A percentile compares a stretch with the other conserved stretches of the same genome.
These are phyloP conservation scores for Diacarnus erythraeanus DNA, from an alignment of 37 sponge, comb jelly and placozoan genomes.

Conservation along the genomic window DNA sequence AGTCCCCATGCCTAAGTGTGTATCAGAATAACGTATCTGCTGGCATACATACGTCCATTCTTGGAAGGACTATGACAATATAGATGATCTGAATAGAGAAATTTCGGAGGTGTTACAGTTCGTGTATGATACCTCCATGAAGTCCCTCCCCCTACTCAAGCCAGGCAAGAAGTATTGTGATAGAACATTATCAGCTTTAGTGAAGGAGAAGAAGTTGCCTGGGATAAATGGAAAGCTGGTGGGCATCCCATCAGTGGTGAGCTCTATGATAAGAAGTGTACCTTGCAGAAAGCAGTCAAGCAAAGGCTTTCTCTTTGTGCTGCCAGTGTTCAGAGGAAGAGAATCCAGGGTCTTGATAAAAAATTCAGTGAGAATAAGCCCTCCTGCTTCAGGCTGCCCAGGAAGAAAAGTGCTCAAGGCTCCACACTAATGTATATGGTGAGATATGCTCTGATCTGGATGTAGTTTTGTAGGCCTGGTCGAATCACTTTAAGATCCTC, in stretches of 20 bases:
- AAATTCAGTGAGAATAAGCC: slow-evolving; percentile 7
- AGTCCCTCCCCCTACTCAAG: too few relatives aligned
- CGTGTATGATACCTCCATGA: neutral
- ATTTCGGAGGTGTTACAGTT: neutral
- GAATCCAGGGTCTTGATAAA: neutral
- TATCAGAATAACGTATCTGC: neutral
- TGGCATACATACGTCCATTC: neutral
- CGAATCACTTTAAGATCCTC: neutral
- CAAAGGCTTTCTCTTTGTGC: slow-evolving; percentile 2
- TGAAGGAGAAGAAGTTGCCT: neutral
- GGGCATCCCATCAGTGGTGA: neutral
- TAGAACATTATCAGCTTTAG: neutral
- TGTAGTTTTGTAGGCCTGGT: slow-evolving; percentile 3
- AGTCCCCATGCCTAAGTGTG: neutral
- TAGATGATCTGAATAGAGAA: neutral
- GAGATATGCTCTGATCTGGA: neutral
- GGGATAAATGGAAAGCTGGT: neutral
- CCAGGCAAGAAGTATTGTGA: neutral
- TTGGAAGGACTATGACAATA: neutral
- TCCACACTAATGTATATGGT: neutral
- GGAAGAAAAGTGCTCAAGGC: neutral
- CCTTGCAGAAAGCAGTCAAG: neutral
- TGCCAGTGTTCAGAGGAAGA: neutral
- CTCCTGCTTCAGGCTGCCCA: neutral
- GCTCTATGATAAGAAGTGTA: slow-evolving; percentile 16